Evolutionary conservation across 2,797 vertebrate genomes (phyloP).

Genomic region (Apogon talboti): DNA sequence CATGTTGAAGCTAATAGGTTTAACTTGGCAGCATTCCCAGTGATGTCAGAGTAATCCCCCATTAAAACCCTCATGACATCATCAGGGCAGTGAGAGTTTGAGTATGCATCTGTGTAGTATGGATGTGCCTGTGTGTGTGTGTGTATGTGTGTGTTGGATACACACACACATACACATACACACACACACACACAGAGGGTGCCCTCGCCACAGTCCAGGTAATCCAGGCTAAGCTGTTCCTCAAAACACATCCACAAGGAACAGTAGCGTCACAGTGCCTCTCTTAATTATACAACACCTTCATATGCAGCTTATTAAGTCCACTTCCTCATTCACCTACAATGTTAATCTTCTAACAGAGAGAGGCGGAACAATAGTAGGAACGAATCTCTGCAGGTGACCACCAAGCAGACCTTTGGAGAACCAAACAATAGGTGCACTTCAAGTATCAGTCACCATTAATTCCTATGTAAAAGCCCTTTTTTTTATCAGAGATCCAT

Average conservation of each 20-base stretch:
- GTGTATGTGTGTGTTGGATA: constrained; percentile 30
- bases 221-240: constrained; percentile 72
- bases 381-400: not conserved
- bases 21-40: constrained; percentile 71
- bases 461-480: too few species aligned
- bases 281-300: constrained; percentile 19
- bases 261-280: constrained; percentile 34
- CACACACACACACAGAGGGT: constrained; percentile 43
- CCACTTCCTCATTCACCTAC: constrained; percentile 8
- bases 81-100: constrained; percentile 46
- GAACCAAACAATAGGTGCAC: not conserved
- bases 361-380: not conserved
- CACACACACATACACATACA: constrained; percentile 40
- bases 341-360: too few species aligned
- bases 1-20: constrained; percentile 79
- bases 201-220: constrained; percentile 39
- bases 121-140: constrained; percentile 13
- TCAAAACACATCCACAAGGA: constrained; percentile 38
- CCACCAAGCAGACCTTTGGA: not conserved
- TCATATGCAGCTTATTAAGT: constrained; percentile 33
- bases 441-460: not conserved
- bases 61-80: constrained; percentile 80
- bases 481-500: too few species aligned
- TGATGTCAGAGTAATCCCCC: constrained; percentile 83
- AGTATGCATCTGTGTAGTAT: constrained; percentile 3